These are phyloP conservation scores for Sialia sialis DNA, from an alignment of 2,113 vertebrate genomes.

Conservation along the genomic window DNA sequence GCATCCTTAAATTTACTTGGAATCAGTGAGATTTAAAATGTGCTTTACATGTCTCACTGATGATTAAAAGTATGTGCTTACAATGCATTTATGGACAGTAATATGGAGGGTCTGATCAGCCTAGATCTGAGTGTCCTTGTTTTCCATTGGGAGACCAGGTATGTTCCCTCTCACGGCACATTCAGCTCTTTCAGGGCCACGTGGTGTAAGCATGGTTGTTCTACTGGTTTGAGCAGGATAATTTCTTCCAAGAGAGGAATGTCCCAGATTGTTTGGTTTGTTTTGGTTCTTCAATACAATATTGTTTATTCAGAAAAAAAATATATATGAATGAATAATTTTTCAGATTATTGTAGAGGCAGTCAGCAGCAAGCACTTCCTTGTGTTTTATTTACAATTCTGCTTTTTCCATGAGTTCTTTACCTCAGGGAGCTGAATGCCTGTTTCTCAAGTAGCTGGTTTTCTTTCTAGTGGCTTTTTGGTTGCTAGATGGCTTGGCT, in stretches of 20 bases:
- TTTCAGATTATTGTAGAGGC: neutral
- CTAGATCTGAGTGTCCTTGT: neutral
- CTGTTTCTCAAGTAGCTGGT: neutral
- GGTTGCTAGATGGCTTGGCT: neutral
- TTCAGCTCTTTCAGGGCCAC: neutral
- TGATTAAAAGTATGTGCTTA: neutral
- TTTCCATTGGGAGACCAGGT: neutral
- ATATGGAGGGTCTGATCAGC: neutral
- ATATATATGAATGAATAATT: neutral
- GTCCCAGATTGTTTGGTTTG: neutral
- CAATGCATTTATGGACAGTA: neutral
- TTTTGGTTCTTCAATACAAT: neutral
- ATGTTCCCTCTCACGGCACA: neutral
- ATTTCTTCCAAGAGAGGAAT: neutral
- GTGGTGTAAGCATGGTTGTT: rapidly evolving
- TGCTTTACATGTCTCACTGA: neutral
- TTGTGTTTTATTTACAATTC: neutral
- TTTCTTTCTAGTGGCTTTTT: neutral
- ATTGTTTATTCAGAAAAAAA: neutral
- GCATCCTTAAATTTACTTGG: neutral
- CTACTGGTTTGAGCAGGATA: neutral
- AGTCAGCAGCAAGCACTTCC: neutral
- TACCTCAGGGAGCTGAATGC: neutral
- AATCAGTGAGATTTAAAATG: neutral
- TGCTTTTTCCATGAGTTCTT: neutral